Percentiles rank a stretch among this genome's conserved stretches.
phyloP scores from a whole-genome alignment of 2,888 invertebrate species.

The Phengaris alcon region DNA sequence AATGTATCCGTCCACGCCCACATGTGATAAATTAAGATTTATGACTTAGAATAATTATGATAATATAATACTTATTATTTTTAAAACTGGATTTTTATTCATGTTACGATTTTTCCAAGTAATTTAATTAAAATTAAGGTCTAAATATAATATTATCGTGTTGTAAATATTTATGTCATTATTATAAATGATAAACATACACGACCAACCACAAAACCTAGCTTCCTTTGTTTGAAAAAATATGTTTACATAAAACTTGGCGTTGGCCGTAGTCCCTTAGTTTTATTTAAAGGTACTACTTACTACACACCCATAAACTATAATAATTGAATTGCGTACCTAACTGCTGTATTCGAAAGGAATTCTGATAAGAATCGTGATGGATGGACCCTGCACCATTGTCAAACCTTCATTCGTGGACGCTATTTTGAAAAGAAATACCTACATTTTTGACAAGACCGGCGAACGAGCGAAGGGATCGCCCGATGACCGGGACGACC shows the following conservation, averaged over 20 bases:
- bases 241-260: too few relatives aligned
- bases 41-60: not conserved
- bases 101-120: too few relatives aligned
- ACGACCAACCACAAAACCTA: too few relatives aligned
- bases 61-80: not conserved
- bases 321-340: not conserved
- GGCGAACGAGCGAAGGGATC: not conserved
- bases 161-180: too few relatives aligned
- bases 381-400: not conserved
- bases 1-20: conserved; percentile 27
- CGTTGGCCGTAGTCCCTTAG: too few relatives aligned
- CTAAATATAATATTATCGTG: too few relatives aligned
- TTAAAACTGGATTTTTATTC: not conserved
- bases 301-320: not conserved
- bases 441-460: not conserved
- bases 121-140: too few relatives aligned
- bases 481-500: not conserved
- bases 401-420: not conserved
- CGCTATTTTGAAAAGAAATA: not conserved
- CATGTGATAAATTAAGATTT: conserved; percentile 13
- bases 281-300: not conserved
- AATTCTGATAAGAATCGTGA: not conserved
- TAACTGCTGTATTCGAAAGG: not conserved
- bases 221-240: too few relatives aligned
- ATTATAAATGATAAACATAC: too few relatives aligned